Base-by-base conservation (phyloP, 2,797 vertebrate species). In the Phoxinus dragarum region DNA sequence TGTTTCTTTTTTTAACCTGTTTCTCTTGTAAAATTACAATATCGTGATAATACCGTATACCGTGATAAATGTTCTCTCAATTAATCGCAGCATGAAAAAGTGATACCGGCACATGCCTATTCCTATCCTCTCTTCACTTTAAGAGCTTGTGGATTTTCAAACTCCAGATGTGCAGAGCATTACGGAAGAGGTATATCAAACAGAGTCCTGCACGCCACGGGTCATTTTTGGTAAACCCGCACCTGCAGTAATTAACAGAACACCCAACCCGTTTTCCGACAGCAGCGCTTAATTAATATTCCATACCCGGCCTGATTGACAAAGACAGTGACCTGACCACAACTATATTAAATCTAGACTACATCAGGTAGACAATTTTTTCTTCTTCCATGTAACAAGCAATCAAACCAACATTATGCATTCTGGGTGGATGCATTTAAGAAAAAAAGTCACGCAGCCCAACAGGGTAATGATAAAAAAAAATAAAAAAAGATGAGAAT, bases 151-250 rank as follows among this genome's bases (percentile, higher is more conserved):
- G 52, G 69, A 71, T 81, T 47, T 80, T 77, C 74, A 85, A 88
- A 88, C 23, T 84, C 90, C 91, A 92, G 91, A 93, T 90, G 93
- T 90, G 44, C 87, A 74, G 85, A 86, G 82, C 80, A 27, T 68
- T 44, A 21, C 31, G 38, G 12, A 38, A 42, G 36, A 56, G 19
- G 21, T 12, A 17, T 12, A 59, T 77, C 19, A 71, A 59, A 23
- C 9, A 59, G 52, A 9, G 23, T 59, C 56, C 9, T 10, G 56
- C 9, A 59, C 27, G 27, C 27, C 27, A 27, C 47, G 4, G 9
- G 21, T n/a, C 56, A 23, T n/a, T 4, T 11, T 59, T 59, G 56
- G 56, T 59, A n/a, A 59, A 59, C 56, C 23, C 21, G 3, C 54
- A 59, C 54, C 52, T 21, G 7, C 19, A 54, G 52, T 21, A 54